Percentiles rank a stretch among this genome's conserved stretches.
Conservation (phyloP, 2,888 invertebrate genomes). For the Amitus sp. region DNA sequence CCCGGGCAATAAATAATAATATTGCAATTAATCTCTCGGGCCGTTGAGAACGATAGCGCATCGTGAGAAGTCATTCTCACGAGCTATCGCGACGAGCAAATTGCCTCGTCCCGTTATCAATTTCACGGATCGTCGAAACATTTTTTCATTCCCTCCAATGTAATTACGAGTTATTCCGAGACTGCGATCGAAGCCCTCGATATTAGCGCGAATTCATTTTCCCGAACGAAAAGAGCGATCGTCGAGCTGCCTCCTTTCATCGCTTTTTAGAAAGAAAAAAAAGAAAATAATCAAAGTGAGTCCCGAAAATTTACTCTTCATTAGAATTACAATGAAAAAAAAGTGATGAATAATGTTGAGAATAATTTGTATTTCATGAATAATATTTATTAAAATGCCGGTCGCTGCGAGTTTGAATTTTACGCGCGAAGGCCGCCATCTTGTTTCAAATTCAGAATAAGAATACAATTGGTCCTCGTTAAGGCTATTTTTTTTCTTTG, state of each 20-base stretch:
- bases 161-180: neutral
- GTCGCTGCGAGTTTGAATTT: too few relatives aligned
- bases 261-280: conserved; percentile 19
- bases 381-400: too few relatives aligned
- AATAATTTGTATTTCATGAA: too few relatives aligned
- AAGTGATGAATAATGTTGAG: too few relatives aligned
- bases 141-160: neutral
- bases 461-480: too few relatives aligned
- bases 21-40: conserved; percentile 52
- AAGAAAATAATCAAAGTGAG: neutral
- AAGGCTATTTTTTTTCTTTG: too few relatives aligned
- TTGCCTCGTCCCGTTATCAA: neutral
- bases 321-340: too few relatives aligned
- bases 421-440: too few relatives aligned
- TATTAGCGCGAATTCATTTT: conserved; percentile 28
- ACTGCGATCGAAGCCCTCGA: conserved; percentile 1
- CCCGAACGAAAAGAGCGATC: conserved; percentile 36
- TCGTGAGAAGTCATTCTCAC: conserved; percentile 36
- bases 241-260: conserved; percentile 35
- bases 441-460: too few relatives aligned
- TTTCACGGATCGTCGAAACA: neutral
- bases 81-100: neutral
- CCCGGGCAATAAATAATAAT: conserved; percentile 49
- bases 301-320: too few relatives aligned
- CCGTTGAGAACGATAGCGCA: conserved; percentile 26